These are phyloP conservation scores for Calliopum simillimum DNA, from an alignment of 2,888 invertebrate genomes.

Conservation along the genomic window DNA sequence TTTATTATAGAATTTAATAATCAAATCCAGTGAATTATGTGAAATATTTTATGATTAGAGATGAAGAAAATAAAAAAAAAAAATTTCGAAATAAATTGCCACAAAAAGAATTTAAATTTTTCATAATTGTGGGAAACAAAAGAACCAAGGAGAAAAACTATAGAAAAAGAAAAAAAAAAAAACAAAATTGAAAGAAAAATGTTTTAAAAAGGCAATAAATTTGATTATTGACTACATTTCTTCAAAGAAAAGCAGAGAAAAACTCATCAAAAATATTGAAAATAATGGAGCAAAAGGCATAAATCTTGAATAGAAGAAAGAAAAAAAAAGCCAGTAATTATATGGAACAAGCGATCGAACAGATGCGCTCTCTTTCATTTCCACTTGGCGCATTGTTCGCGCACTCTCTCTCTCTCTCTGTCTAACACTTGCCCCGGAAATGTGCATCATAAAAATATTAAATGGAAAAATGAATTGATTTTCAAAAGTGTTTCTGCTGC, in stretches of 20 bases:
- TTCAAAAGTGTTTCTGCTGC: conserved; percentile 15
- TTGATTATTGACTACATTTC: conserved; percentile 59
- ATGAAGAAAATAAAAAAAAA: not conserved
- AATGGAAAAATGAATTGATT: conserved; percentile 15
- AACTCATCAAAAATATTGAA: not conserved
- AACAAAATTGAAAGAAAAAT: no score
- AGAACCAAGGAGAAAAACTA: not conserved
- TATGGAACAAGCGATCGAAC: not conserved
- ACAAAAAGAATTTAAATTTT: not conserved
- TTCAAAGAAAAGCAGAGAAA: conserved; percentile 37
- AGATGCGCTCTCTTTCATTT: not conserved
- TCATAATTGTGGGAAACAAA: not conserved
- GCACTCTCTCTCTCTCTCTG: conserved; percentile 1
- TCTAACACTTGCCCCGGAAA: conserved; percentile 5
- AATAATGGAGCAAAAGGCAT: conserved; percentile 11
- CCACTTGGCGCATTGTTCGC: not conserved
- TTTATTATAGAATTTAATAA: no score
- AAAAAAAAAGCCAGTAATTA: conserved; percentile 24
- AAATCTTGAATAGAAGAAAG: conserved; percentile 20
- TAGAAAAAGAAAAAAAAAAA: no score
- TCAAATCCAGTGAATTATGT: no score
- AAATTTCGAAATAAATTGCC: not conserved
- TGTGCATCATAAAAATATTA: conserved; percentile 27
- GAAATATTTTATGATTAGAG: not conserved
- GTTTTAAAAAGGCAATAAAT: conserved; percentile 54